phyloP scores from a whole-genome alignment of 2,113 vertebrate genomes.

The Muntiacus muntjak region DNA sequence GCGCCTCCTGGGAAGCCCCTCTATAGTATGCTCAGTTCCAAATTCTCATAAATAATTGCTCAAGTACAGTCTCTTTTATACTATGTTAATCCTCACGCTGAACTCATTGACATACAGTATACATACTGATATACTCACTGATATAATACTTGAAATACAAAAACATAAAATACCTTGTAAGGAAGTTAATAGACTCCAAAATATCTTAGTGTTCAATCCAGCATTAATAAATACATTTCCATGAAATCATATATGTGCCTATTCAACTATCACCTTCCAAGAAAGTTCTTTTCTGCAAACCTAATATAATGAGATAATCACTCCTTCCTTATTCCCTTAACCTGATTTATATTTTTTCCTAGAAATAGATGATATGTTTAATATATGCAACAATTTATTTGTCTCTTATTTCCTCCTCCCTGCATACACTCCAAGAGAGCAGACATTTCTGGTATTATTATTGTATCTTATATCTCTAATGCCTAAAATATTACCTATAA shows the following conservation, averaged over 20 bases:
- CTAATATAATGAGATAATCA: neutral
- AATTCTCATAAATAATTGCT: neutral
- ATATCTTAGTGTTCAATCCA: neutral
- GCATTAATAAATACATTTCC: neutral
- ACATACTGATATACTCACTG: too few species aligned
- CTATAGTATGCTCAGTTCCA: neutral
- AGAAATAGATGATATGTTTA: neutral
- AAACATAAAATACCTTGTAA: neutral
- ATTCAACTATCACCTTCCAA: neutral
- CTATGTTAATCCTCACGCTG: neutral
- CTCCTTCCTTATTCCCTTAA: too few species aligned
- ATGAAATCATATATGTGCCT: neutral
- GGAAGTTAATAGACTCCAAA: neutral
- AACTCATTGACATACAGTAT: slow-evolving; percentile 33
- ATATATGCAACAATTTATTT: neutral
- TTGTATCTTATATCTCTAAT: neutral
- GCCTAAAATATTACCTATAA: neutral
- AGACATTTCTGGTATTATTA: neutral
- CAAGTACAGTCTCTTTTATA: neutral
- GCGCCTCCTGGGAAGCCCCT: neutral
- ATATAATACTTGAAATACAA: neutral
- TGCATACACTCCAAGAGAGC: neutral
- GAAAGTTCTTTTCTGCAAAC: neutral
- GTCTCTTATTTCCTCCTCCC: neutral
- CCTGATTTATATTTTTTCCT: neutral